Base-by-base conservation (phyloP, 2,113 vertebrate species). In the human (Homo sapiens) region DNA sequence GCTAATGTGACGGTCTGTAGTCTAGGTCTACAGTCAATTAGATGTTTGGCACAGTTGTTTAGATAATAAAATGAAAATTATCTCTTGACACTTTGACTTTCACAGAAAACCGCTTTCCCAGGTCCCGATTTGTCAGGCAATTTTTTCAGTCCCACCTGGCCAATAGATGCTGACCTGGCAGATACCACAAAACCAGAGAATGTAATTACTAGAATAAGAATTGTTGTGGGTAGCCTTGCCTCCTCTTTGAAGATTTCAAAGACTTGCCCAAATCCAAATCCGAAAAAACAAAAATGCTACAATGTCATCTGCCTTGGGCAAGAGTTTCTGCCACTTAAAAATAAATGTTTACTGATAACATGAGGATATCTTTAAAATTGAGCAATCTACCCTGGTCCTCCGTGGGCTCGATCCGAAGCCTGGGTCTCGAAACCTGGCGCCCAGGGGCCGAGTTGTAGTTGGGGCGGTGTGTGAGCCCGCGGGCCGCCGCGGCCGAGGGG, bases 331-430 rank as follows among this genome's bases (percentile, higher is more conserved):
- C 82, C 90, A 57, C 68, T 96, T 90, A 85, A 76, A 30, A 91
- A 90, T 18, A 38, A 66, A 25, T 72, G n/a, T 84, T 96, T 92
- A 66, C 88, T 52, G 73, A 88, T 73, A 92, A 91, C 89, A 96
- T 78, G 23, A 68, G 68, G 43, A 90, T 94, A 91, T 88, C 43
- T 93, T 97, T 13, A 68, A 90, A 89, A 92, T 3, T 83, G 64
- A 94, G 72, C 89, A 45, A 93, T 89, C 68, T 64, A 43, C 72
- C 11, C 43, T 13, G 0, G 32, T 76, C 25, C 43, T 61, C 14
- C 45, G 5, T 40, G 70, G 52, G 12, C 68, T 89, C 72, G 5
- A 1, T 85, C 68, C 48, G 25, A 8, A 23, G 90, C 76, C 83
- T 76, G 83, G 30, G 55, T 94, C 86, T 94, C 9, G 22, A 81